A percentile compares a stretch with the other conserved stretches of the same genome.
These are phyloP conservation scores for Sebastes dallii DNA, from an alignment of 2,797 vertebrate genomes.

Conservation along the genomic window DNA sequence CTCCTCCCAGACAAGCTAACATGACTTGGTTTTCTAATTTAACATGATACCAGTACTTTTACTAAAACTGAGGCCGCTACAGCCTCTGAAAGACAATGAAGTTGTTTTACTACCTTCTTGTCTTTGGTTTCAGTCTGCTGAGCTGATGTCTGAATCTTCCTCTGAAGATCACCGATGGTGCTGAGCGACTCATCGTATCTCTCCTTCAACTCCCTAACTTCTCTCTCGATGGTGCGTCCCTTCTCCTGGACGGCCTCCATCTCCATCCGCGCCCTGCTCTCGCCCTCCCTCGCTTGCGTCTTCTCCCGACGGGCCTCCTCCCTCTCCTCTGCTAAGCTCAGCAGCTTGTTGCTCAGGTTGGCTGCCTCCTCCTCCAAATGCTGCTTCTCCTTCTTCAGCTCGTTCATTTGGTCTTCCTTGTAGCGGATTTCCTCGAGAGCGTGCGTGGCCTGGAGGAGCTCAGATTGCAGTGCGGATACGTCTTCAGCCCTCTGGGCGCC, in stretches of 20 bases:
- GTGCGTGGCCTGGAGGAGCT: constrained; percentile 83
- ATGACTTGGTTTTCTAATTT: too few species aligned
- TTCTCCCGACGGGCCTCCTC: constrained; percentile 82
- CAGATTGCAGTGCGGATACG: constrained; percentile 81
- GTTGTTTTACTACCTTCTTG: constrained; percentile 87
- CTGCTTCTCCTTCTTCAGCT: constrained; percentile 82
- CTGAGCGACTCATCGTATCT: constrained; percentile 88
- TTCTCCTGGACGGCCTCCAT: constrained; percentile 84
- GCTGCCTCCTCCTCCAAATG: constrained; percentile 84
- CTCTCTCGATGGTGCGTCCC: constrained; percentile 86
- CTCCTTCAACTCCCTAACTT: constrained; percentile 91
- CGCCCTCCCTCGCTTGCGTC: constrained; percentile 75
- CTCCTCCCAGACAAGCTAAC: too few species aligned
- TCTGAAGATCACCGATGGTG: constrained; percentile 91
- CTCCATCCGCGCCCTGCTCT: constrained; percentile 80
- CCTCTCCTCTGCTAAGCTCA: constrained; percentile 76
- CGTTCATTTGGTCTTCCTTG: constrained; percentile 80
- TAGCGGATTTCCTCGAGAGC: constrained; percentile 81
- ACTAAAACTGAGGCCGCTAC: too few species aligned
- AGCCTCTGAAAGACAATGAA: too few species aligned
- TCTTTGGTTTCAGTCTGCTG: constrained; percentile 95
- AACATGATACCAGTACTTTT: too few species aligned
- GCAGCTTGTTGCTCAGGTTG: constrained; percentile 77
- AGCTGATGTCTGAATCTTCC: constrained; percentile 90
- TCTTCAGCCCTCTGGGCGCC: constrained; percentile 78